These are phyloP conservation scores for Poecilia wingei DNA, from an alignment of 2,797 vertebrate genomes.

Conservation along the genomic window DNA sequence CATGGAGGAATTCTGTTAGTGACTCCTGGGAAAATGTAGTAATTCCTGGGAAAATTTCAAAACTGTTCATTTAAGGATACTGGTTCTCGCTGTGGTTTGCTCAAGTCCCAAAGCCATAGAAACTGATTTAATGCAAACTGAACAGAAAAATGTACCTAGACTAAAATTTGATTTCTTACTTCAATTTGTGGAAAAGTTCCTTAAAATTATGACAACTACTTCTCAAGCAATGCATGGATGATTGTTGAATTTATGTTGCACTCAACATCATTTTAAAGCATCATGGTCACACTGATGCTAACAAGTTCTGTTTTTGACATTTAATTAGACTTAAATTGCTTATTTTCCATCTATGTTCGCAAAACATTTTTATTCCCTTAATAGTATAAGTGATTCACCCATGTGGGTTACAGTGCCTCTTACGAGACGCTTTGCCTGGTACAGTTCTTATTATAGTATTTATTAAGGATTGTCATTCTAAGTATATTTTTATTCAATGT, in stretches of 20 bases:
- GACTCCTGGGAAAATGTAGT: no score
- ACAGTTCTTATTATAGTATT: constrained; percentile 38
- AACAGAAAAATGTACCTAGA: neutral
- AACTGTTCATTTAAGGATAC: no score
- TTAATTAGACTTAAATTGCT: constrained; percentile 11
- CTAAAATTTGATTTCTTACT: neutral
- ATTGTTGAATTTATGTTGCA: neutral
- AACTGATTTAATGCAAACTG: no score
- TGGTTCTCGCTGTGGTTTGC: no score
- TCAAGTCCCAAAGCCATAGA: no score
- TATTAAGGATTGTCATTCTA: constrained; percentile 38
- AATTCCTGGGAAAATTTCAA: no score
- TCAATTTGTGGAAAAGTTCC: neutral
- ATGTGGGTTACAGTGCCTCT: constrained; percentile 31
- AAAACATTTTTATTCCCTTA: constrained; percentile 2
- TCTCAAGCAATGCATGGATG: neutral
- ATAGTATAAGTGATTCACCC: constrained; percentile 9
- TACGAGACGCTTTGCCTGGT: constrained; percentile 12
- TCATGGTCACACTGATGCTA: constrained; percentile 52
- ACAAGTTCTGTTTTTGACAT: constrained; percentile 30
- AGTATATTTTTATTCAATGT: constrained; percentile 47
- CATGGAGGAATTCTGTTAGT: no score
- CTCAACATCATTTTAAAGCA: neutral
- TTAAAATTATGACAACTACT: no score
- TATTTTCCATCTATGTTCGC: constrained; percentile 28